A percentile compares a stretch with the other conserved stretches of the same genome.
phyloP scores from a whole-genome alignment of 2,797 vertebrate species.

The Prunella strophiata region DNA sequence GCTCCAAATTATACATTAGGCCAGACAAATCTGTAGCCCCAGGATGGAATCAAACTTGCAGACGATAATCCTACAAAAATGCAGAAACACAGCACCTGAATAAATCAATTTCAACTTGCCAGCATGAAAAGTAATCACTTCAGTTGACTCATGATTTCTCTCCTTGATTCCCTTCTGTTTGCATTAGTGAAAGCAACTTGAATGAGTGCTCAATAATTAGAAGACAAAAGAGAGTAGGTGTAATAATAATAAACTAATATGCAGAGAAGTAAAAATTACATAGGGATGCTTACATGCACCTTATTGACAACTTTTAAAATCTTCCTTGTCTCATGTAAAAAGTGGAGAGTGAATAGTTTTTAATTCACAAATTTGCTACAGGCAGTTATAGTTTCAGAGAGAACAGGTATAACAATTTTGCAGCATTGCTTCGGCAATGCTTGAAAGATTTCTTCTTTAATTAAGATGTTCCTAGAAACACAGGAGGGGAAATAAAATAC shows the following conservation, averaged over 20 bases:
- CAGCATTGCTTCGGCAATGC: not conserved
- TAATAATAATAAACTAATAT: not conserved
- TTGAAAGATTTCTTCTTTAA: conserved; percentile 29
- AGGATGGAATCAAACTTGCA: not conserved
- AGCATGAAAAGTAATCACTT: not conserved
- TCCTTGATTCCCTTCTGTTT: not conserved
- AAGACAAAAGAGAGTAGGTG: not conserved
- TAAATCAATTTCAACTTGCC: not conserved
- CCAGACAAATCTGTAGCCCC: not conserved
- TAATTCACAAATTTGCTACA: not conserved
- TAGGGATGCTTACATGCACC: not conserved
- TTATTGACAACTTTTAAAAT: not conserved
- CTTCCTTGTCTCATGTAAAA: not conserved
- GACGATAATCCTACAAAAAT: not conserved
- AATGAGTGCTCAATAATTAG: not conserved
- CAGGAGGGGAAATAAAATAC: not conserved
- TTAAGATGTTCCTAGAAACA: conserved; percentile 27
- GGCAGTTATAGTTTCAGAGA: not conserved
- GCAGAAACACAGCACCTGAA: not conserved
- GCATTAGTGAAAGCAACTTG: not conserved
- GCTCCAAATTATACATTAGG: not conserved
- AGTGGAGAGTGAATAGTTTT: not conserved
- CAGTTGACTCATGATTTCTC: not conserved
- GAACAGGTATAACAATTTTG: not conserved
- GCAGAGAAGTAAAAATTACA: not conserved